Evolutionary conservation across 2,797 vertebrate genomes (phyloP).

Genomic region (Huso huso): DNA sequence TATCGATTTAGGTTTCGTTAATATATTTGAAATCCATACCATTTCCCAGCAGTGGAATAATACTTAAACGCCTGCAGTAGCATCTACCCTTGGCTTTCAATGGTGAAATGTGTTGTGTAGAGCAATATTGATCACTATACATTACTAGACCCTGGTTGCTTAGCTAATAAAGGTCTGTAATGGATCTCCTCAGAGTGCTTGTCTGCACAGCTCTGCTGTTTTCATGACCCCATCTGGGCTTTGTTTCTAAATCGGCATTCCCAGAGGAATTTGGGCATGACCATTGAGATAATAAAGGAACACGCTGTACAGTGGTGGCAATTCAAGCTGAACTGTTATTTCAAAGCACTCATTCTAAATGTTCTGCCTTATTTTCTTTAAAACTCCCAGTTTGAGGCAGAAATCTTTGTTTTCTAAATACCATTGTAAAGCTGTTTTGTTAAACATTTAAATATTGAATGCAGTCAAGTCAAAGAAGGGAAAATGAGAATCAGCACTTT

Average conservation of each 20-base stretch:
- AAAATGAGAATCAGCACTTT: too few species aligned
- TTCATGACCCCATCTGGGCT: not conserved
- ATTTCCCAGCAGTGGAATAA: too few species aligned
- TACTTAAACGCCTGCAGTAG: too few species aligned
- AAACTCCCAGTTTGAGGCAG: too few species aligned
- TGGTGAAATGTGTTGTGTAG: not conserved
- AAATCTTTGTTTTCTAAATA: too few species aligned
- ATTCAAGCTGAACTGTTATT: not conserved
- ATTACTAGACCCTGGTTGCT: not conserved
- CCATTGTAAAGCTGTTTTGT: too few species aligned
- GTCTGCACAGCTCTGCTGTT: not conserved
- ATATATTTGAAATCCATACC: too few species aligned
- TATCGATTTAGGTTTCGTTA: too few species aligned
- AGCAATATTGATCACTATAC: constrained; percentile 2
- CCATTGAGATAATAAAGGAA: not conserved
- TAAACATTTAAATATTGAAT: too few species aligned
- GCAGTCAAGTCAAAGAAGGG: too few species aligned
- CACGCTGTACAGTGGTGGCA: not conserved
- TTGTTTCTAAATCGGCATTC: not conserved
- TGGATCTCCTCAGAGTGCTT: not conserved
- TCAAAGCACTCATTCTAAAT: not conserved
- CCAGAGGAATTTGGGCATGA: not conserved
- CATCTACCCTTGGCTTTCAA: too few species aligned
- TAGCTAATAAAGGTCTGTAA: not conserved
- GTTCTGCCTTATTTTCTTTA: too few species aligned